A percentile compares a stretch with the other conserved stretches of the same genome.
Conservation (phyloP, 2,888 invertebrate species). For the Rhamnusium bicolor region DNA sequence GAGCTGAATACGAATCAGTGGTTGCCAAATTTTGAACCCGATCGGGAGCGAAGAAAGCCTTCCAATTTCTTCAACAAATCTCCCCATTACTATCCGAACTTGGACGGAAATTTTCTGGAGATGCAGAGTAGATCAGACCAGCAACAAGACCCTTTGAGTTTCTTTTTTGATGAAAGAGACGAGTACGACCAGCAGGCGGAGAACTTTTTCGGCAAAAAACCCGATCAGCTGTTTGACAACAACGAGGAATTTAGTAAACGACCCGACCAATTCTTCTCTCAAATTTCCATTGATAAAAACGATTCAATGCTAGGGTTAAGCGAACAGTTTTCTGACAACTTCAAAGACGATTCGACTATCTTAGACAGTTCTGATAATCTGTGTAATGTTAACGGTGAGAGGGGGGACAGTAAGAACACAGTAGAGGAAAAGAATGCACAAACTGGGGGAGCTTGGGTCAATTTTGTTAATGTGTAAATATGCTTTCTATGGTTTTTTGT, state of each 20-base stretch:
- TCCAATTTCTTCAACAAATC: conserved; percentile 45
- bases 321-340: conserved; percentile 56
- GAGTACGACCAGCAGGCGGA: conserved; percentile 46
- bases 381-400: conserved; percentile 42
- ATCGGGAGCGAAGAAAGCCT: conserved; percentile 29
- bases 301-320: conserved; percentile 36
- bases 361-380: conserved; percentile 53
- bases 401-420: conserved; percentile 40
- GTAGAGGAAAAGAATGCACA: conserved; percentile 51
- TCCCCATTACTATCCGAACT: conserved; percentile 53
- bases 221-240: conserved; percentile 38
- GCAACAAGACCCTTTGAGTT: conserved; percentile 10
- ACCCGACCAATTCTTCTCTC: conserved; percentile 52
- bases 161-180: conserved; percentile 45
- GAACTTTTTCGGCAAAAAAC: conserved; percentile 47
- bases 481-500: conserved; percentile 65
- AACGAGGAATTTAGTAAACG: conserved; percentile 49
- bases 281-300: conserved; percentile 44
- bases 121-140: conserved; percentile 22
- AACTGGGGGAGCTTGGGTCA: conserved; percentile 69
- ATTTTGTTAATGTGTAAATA: conserved; percentile 72
- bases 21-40: conserved; percentile 43
- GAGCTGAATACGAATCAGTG: conserved; percentile 53
- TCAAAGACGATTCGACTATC: conserved; percentile 49
- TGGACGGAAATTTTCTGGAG: conserved; percentile 49